Percentiles rank a stretch among this genome's conserved stretches.
phyloP scores from a whole-genome alignment of 2,113 vertebrate species.

The Oreochromis aureus region DNA sequence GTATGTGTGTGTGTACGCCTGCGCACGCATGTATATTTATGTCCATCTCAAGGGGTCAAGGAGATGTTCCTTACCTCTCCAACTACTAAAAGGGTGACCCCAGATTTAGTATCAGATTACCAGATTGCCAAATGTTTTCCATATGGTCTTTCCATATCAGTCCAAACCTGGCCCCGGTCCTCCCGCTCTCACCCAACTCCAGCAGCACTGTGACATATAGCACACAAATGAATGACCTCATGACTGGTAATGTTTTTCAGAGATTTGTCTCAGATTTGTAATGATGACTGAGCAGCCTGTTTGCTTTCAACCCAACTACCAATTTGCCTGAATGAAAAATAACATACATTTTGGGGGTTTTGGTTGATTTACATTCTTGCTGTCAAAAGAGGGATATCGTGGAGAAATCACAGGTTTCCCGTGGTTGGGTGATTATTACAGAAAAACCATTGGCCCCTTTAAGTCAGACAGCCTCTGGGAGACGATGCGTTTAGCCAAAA shows the following conservation, averaged over 20 bases:
- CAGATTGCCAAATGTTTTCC: constrained; percentile 46
- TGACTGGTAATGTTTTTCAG: constrained; percentile 34
- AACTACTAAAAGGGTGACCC: constrained; percentile 48
- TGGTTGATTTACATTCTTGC: not conserved
- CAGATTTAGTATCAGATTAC: constrained; percentile 48
- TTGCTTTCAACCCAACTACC: constrained; percentile 1
- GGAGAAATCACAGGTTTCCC: not conserved
- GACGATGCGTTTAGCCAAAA: not conserved
- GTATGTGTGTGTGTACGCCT: not conserved
- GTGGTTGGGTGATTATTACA: not conserved
- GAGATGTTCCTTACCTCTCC: constrained; percentile 36
- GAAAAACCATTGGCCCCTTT: not conserved
- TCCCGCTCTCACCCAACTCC: not conserved
- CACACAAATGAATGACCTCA: constrained; percentile 36
- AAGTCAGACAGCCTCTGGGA: not conserved
- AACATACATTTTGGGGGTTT: not conserved
- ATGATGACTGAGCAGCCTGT: not conserved
- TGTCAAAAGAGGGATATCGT: not conserved
- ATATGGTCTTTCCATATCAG: constrained; percentile 12
- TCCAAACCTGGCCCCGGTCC: not conserved
- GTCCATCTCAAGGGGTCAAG: constrained; percentile 33
- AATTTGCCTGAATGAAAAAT: not conserved
- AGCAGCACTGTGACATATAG: constrained; percentile 16
- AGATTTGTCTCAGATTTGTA: constrained; percentile 18
- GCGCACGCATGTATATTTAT: constrained; percentile 18